Conservation (phyloP, 30 jellyfish, hydroid and myxozoan species). For the Catostylus mosaicus region DNA sequence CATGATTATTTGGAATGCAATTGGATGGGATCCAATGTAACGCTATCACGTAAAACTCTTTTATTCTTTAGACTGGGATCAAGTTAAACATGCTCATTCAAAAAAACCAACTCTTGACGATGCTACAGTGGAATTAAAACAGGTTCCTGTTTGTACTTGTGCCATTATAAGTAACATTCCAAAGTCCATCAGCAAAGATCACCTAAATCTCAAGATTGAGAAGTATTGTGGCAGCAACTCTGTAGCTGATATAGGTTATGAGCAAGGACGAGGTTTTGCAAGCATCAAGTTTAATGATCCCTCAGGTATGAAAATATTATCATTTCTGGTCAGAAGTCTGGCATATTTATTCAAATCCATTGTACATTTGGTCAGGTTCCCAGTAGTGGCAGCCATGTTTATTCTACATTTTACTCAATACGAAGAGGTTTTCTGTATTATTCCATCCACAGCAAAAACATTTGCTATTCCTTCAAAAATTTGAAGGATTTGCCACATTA, state of each 20-base stretch:
- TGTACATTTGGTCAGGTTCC: not conserved
- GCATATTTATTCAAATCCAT: not conserved
- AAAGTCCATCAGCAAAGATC: constrained; percentile 7
- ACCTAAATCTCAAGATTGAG: constrained; percentile 11
- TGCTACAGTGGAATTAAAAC: not conserved
- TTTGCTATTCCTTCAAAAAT: too few species aligned
- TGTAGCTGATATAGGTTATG: not conserved
- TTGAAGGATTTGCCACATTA: not conserved
- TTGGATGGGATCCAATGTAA: too few species aligned
- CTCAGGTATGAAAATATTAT: not conserved
- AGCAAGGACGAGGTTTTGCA: constrained; percentile 7
- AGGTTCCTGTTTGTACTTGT: constrained; percentile 8
- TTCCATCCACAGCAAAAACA: not conserved
- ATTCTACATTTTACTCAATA: not conserved
- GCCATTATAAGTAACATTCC: constrained; percentile 43
- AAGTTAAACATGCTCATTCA: not conserved
- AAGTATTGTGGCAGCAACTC: not conserved
- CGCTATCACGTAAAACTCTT: too few species aligned
- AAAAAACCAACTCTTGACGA: not conserved
- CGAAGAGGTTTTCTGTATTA: not conserved
- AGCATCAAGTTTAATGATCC: not conserved
- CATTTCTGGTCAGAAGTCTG: not conserved
- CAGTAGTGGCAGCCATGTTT: not conserved
- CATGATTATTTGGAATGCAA: too few species aligned
- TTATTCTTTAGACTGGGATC: constrained; percentile 39